Evolutionary conservation across 2,888 invertebrate species (phyloP).

Genomic region (Bhutanitis thaidina): DNA sequence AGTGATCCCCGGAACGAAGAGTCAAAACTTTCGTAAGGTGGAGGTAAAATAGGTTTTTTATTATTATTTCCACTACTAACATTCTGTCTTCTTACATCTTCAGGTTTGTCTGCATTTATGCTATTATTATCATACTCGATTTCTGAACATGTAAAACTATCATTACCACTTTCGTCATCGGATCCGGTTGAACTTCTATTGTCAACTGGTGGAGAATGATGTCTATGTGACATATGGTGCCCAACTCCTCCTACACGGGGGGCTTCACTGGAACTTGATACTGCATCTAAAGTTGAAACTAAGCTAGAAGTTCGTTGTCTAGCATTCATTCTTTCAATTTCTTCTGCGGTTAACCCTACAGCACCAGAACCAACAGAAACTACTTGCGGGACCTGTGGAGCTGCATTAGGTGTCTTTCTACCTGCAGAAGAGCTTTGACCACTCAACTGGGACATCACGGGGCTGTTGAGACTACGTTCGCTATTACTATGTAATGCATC

Average conservation of each 20-base stretch:
- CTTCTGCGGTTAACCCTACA: conserved; percentile 94
- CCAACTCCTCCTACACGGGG: conserved; percentile 84
- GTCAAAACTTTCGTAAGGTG: conserved; percentile 94
- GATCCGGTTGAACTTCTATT: conserved; percentile 88
- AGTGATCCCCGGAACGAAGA: conserved; percentile 96
- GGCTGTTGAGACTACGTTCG: conserved; percentile 94
- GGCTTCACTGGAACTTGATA: conserved; percentile 93
- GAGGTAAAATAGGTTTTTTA: conserved; percentile 86
- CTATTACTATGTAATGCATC: conserved; percentile 94
- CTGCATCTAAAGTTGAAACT: conserved; percentile 94
- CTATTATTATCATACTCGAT: conserved; percentile 97
- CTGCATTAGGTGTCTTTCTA: conserved; percentile 84
- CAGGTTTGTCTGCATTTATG: conserved; percentile 87
- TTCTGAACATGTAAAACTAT: conserved; percentile 98
- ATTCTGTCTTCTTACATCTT: conserved; percentile 80
- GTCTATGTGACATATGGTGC: conserved; percentile 85
- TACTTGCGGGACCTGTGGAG: conserved; percentile 84
- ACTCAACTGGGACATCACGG: conserved; percentile 94
- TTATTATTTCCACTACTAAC: conserved; percentile 72
- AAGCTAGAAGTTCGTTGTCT: conserved; percentile 93
- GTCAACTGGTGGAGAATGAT: conserved; percentile 86
- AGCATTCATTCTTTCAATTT: conserved; percentile 93
- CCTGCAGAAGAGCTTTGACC: conserved; percentile 91
- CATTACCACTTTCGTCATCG: conserved; percentile 96
- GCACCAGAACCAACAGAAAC: conserved; percentile 83